Percentiles rank a stretch among this genome's conserved stretches.
These are phyloP conservation scores for Merodon equestris DNA, from an alignment of 2,888 invertebrate species.

Conservation along the genomic window DNA sequence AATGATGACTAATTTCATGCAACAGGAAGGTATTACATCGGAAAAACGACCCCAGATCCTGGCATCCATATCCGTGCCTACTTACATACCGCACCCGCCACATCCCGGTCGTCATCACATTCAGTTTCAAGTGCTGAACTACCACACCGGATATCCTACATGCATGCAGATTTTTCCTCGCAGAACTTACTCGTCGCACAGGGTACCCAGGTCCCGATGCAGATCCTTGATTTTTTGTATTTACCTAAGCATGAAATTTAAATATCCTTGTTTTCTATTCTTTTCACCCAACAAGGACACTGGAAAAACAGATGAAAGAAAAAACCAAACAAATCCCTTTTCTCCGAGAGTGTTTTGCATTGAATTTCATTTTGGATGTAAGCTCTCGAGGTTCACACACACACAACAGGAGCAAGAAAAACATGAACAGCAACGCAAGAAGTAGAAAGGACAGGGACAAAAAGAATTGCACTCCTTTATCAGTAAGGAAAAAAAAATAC, in stretches of 20 bases:
- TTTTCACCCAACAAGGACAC: conserved; percentile 2
- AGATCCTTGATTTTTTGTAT: conserved; percentile 41
- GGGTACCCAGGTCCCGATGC: conserved; percentile 22
- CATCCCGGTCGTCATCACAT: too few relatives aligned
- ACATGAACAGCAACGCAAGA: too few relatives aligned
- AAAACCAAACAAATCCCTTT: conserved; percentile 42
- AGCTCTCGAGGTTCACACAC: conserved; percentile 14
- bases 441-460: too few relatives aligned
- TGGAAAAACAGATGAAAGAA: neutral
- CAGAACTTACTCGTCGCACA: neutral
- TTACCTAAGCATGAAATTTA: conserved; percentile 64
- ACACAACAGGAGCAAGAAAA: neutral
- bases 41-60: conserved; percentile 18
- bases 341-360: conserved; percentile 41
- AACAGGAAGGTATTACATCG: conserved; percentile 63
- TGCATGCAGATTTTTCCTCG: conserved; percentile 15
- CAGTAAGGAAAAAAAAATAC: conserved; percentile 55
- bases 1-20: conserved; percentile 64
- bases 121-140: too few relatives aligned
- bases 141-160: conserved; percentile 3
- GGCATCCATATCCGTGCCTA: conserved; percentile 28
- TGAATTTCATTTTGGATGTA: conserved; percentile 32
- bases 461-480: conserved; percentile 42
- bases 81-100: too few relatives aligned
- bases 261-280: neutral